A percentile compares a stretch with the other conserved stretches of the same genome.
Conservation (phyloP, 2,113 vertebrate species). For the Xiphophorus couchianus region DNA sequence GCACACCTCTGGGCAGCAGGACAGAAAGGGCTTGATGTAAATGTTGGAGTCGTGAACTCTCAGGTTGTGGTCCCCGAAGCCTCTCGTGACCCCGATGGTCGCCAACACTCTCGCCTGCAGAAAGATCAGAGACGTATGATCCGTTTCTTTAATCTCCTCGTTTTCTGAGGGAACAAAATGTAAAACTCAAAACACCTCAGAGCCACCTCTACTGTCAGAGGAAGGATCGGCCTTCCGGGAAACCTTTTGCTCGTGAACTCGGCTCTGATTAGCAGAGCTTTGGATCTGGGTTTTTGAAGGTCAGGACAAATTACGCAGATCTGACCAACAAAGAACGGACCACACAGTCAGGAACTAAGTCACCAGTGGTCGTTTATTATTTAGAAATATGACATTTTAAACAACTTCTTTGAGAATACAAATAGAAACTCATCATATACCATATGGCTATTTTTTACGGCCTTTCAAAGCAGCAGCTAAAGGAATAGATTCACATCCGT, state of each 20-base stretch:
- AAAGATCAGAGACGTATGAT: background rate
- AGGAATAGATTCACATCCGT: slow-evolving; percentile 28
- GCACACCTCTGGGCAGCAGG: slow-evolving; percentile 93
- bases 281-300: background rate
- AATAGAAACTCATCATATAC: background rate
- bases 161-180: too few relatives aligned
- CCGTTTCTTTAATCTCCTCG: too few relatives aligned
- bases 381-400: background rate
- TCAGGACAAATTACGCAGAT: background rate
- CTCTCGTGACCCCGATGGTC: slow-evolving; percentile 95
- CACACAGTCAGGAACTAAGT: slow-evolving; percentile 2
- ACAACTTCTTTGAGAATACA: background rate
- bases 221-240: too few relatives aligned
- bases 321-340: background rate
- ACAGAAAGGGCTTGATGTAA: slow-evolving; percentile 97
- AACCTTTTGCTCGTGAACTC: background rate
- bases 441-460: background rate
- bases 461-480: slow-evolving; percentile 49
- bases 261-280: background rate
- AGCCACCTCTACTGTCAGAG: too few relatives aligned
- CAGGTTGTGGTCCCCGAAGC: slow-evolving; percentile 94
- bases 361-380: background rate
- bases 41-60: slow-evolving; percentile 98
- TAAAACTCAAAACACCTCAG: too few relatives aligned
- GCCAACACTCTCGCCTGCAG: slow-evolving; percentile 94